Evolutionary conservation across 2,888 invertebrate species (phyloP).

Genomic region (Conistra vaccinii): DNA sequence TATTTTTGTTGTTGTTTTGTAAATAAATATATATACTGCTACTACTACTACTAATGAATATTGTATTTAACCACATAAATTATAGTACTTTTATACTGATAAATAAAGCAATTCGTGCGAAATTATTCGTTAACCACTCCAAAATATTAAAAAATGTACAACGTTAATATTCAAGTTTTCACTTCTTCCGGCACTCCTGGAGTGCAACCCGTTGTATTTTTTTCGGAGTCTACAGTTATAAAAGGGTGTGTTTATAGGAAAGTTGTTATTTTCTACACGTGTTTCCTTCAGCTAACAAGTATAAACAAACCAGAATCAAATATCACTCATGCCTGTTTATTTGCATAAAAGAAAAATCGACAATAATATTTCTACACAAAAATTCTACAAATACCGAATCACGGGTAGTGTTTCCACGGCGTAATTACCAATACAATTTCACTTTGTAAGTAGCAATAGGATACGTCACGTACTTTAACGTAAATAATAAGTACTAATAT

Average conservation of each 20-base stretch:
- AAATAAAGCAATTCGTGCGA: no score
- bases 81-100: no score
- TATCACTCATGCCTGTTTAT: constrained; percentile 18
- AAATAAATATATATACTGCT: no score
- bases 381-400: constrained; percentile 20
- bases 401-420: constrained; percentile 49
- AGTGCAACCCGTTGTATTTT: no score
- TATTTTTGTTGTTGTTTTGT: no score
- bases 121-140: no score
- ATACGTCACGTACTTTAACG: constrained; percentile 46
- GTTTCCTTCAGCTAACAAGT: not conserved
- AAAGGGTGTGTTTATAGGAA: not conserved
- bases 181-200: no score
- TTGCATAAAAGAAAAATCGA: constrained; percentile 31
- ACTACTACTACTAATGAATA: no score
- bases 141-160: no score
- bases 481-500: constrained; percentile 39
- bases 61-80: no score
- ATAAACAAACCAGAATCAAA: constrained; percentile 37
- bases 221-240: not conserved
- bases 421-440: constrained; percentile 54
- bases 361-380: constrained; percentile 22
- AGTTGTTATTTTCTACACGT: constrained; percentile 15
- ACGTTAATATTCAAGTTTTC: no score
- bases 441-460: constrained; percentile 47